Evolutionary conservation across 2,888 invertebrate genomes (phyloP).

Genomic region (Zaprionus lineosus): DNA sequence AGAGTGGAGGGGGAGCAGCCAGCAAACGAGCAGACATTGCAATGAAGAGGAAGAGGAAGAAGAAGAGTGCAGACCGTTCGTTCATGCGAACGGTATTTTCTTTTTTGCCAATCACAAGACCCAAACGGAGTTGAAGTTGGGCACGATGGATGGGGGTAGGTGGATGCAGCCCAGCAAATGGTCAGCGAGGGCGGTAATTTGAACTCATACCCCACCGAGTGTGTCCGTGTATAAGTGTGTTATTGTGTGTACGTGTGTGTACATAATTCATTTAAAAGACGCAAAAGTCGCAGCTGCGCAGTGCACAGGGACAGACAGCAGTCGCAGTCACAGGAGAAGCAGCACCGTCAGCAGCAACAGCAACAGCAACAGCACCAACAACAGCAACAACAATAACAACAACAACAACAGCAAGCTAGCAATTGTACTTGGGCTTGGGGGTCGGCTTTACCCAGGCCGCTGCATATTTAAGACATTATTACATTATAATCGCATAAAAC

Average conservation of each 20-base stretch:
- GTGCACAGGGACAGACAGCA: slow-evolving; percentile 20
- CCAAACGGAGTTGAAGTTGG: slow-evolving; percentile 28
- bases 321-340: slow-evolving; percentile 13
- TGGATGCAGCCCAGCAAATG: slow-evolving; percentile 58
- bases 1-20: background rate
- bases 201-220: slow-evolving; percentile 6
- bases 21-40: no score
- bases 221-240: background rate
- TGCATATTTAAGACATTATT: slow-evolving; percentile 76
- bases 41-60: background rate
- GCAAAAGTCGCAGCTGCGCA: slow-evolving; percentile 69
- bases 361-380: slow-evolving; percentile 1
- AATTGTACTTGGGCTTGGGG: no score
- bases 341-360: slow-evolving; percentile 11
- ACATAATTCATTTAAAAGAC: slow-evolving; percentile 71
- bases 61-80: slow-evolving; percentile 23
- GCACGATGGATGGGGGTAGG: slow-evolving; percentile 9
- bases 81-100: slow-evolving; percentile 25
- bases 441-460: slow-evolving; percentile 20
- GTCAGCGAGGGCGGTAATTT: slow-evolving; percentile 52
- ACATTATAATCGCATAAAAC: slow-evolving; percentile 81
- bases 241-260: slow-evolving; percentile 25
- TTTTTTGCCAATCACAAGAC: slow-evolving; percentile 76
- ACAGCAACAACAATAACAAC: background rate
- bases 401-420: background rate